Base-by-base conservation (phyloP, 2,797 vertebrate species). In the Sebastes trivittatus region DNA sequence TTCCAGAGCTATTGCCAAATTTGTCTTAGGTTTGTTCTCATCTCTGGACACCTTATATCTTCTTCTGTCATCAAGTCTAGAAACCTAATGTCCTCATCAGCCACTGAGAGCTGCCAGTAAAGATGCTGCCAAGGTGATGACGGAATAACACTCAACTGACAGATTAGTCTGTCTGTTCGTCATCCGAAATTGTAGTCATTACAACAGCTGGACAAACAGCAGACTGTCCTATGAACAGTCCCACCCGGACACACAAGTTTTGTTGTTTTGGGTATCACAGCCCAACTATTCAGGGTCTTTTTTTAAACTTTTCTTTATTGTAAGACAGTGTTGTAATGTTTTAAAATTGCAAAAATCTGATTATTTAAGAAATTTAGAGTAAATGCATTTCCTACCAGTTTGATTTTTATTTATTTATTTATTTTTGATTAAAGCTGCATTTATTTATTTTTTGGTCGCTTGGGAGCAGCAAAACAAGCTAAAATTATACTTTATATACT, bases 21-120 rank as follows among this genome's bases (percentile, higher is more conserved):
- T 86, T 88, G 61, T 88, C 77, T 65, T 34, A 27, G 20, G 25
- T 86, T 89, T 89, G 62, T 82, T 84, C 73, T 74, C 74, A 77
- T 89, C 87, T 87, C 69, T 49, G 71, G 82, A 68, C 25, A 75
- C 32, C 32, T 78, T 85, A 78, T 87, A 82, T 77, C 56, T 64
- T 75, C 80, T 54, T 54, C 46, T 67, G 65, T 66, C 56, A 77
- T 61, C 22, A 7, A 69, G 63, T 75, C 60, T 62, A 69, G 77
- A 64, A 18, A 46, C 23, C 38, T 67, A 81, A 74, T 81, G 67
- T 75, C 54, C 61, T 62, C 59, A 77, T 49, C 52, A 46, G 72
- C 32, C 27, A 29, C 32, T 34, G 42, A 68, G 34, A 52, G 73
- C 71, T 75, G 69, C 71, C 69, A 76, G 75, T 16, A 49, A 56